Evolutionary conservation across 2,797 vertebrate genomes (phyloP).

Genomic region (Tapera naevia): DNA sequence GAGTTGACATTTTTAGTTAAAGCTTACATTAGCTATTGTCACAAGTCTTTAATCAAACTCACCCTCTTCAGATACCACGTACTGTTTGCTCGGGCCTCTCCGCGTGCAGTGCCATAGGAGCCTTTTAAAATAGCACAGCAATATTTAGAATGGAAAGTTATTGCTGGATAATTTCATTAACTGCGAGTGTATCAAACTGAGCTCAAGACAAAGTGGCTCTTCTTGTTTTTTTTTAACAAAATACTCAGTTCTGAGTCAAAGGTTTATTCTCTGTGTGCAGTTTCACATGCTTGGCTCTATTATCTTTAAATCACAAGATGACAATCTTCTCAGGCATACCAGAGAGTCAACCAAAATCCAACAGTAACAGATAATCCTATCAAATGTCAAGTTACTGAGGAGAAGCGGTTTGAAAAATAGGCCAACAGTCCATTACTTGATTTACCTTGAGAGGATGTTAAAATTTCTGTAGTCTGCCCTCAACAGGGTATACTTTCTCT

Average conservation of each 20-base stretch:
- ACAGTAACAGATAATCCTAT: conserved; percentile 76
- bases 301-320: conserved; percentile 78
- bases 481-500: conserved; percentile 29
- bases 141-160: conserved; percentile 75
- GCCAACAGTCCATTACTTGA: conserved; percentile 68
- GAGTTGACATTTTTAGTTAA: conserved; percentile 70
- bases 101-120: conserved; percentile 40
- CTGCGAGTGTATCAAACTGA: conserved; percentile 68
- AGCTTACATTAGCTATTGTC: conserved; percentile 68
- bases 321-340: conserved; percentile 71
- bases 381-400: conserved; percentile 75
- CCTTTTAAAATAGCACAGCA: conserved; percentile 66
- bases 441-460: conserved; percentile 56
- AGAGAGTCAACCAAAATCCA: conserved; percentile 74
- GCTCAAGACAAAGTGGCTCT: conserved; percentile 56
- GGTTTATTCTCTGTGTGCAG: conserved; percentile 69
- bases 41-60: conserved; percentile 60
- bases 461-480: conserved; percentile 41
- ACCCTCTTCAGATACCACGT: conserved; percentile 40
- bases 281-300: conserved; percentile 72
- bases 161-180: conserved; percentile 72
- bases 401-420: conserved; percentile 73
- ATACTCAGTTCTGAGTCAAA: conserved; percentile 70
- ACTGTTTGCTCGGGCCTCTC: conserved; percentile 2
- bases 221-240: conserved; percentile 36